Percentiles rank a stretch among this genome's conserved stretches.
Evolutionary conservation across 2,113 vertebrate species (phyloP).

Genomic region (Gorsachius goisagi): DNA sequence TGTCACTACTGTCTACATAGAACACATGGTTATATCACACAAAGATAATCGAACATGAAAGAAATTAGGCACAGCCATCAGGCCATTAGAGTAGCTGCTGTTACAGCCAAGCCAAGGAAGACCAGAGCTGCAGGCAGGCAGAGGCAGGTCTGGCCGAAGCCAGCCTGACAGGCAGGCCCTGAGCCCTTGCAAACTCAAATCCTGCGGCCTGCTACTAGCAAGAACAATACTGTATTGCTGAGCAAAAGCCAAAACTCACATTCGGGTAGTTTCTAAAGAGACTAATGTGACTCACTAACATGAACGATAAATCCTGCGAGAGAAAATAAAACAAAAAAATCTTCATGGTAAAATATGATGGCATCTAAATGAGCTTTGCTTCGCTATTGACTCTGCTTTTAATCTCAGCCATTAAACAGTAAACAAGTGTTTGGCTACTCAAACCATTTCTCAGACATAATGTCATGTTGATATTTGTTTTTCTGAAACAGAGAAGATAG

Average conservation of each 20-base stretch:
- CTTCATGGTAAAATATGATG: not conserved
- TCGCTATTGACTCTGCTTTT: not conserved
- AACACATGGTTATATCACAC: not conserved
- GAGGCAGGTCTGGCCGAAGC: not conserved
- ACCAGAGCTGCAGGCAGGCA: not conserved
- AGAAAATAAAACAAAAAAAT: not conserved
- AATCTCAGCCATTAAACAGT: not conserved
- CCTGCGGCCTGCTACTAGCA: not conserved
- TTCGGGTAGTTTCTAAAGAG: too few species aligned
- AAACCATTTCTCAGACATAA: not conserved
- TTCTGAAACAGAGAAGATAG: not conserved
- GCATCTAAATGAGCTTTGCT: not conserved
- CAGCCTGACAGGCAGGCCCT: not conserved
- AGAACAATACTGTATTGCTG: accelerated
- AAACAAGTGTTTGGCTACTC: not conserved
- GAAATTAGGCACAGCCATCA: not conserved
- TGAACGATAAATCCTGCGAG: not conserved
- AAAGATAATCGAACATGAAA: not conserved
- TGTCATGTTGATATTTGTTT: not conserved
- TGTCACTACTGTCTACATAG: not conserved
- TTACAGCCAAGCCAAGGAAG: not conserved
- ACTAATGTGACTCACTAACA: not conserved
- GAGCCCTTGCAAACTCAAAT: not conserved
- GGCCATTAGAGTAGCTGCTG: too few species aligned
- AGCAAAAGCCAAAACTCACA: not conserved